Evolutionary conservation across 2,113 vertebrate genomes (phyloP), one percentile per base, ranked within the genome.

Genomic region (Carlito syrichta): DNA sequence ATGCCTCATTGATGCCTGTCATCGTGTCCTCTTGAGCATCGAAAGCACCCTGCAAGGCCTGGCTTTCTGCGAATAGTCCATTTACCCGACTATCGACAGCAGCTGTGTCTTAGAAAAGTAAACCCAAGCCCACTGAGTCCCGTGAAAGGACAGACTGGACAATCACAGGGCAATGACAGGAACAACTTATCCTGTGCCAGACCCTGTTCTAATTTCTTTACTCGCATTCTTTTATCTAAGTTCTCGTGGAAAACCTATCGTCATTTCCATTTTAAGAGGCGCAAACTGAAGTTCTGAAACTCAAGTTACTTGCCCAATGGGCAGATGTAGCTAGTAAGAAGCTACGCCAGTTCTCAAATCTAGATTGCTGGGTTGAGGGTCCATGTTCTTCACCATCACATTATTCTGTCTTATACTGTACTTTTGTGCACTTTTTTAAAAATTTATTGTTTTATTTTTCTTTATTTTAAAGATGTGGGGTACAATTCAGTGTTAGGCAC

Each of bases 1-100:
- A 94, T 17, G 40, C 45, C 82, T 73, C 6, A 4, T 54, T 84
- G 74, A 91, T 0, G 0, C 92, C 96, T 96, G 95, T 97, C 97
- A 97, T 89, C 23, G 11, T 92, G 95, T 96, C 96, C 96, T 97
- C 73, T 86, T 77, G 91, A 94, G 95, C 2, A 0, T 35, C 9
- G 23, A 30, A 97, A 97, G 76, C 63, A 96, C 88, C 89, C 94
- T 91, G 79, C 82, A 82, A 97, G 95, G 95, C 74, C 96, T 86
- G 74, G 58, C 56, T 50, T 94, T 94, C 66, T 96, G 54, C 52
- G 91, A 54, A 87, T n/a, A 22, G 48, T 69, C 86, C 38, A 35
- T 93, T 94, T 4, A 0, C 92, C 43, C 73, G 83, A 95, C 58
- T 25, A 40, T 2, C 17, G 50, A 82, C 43, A 74, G 86, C 62